Percentiles rank a stretch among this genome's conserved stretches.
These are phyloP conservation scores for Psephotus haematonotus DNA, from an alignment of 2,113 vertebrate genomes.

Conservation along the genomic window DNA sequence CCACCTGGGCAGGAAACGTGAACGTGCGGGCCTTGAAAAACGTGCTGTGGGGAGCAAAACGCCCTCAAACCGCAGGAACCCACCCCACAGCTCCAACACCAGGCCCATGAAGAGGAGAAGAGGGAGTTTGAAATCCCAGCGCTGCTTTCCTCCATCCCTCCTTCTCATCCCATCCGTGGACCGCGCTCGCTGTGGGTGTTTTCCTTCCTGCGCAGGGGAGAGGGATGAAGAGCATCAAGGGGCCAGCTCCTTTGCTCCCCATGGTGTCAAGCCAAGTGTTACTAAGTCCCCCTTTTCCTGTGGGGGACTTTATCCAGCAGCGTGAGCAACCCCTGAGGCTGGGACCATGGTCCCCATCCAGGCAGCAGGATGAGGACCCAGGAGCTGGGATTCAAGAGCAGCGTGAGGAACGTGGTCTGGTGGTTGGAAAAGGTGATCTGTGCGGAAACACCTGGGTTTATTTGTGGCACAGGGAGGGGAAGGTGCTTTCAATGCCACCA, in stretches of 20 bases:
- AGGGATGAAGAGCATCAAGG: not conserved
- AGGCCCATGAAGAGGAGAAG: not conserved
- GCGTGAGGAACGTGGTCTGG: not conserved
- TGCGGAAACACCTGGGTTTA: not conserved
- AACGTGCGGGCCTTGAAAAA: slow-evolving; percentile 31
- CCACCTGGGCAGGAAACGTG: slow-evolving; percentile 3
- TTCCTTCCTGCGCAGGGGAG: not conserved
- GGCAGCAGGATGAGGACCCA: not conserved
- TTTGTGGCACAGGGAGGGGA: not conserved
- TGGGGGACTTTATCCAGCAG: not conserved
- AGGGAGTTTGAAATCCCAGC: not conserved
- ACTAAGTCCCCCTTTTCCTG: not conserved
- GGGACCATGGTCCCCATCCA: not conserved
- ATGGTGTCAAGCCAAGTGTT: accelerated
- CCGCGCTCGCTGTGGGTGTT: accelerated
- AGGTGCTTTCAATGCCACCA: not conserved
- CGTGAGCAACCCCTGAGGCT: not conserved
- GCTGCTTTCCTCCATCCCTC: too few relatives aligned
- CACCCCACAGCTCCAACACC: not conserved
- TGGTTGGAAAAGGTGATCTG: not conserved
- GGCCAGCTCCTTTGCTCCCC: not conserved
- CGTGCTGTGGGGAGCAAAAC: not conserved
- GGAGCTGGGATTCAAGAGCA: accelerated
- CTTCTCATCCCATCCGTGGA: accelerated
- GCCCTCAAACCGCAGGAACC: not conserved